These are phyloP conservation scores for Globicephala melas DNA, from an alignment of 2,113 vertebrate genomes.

Conservation along the genomic window DNA sequence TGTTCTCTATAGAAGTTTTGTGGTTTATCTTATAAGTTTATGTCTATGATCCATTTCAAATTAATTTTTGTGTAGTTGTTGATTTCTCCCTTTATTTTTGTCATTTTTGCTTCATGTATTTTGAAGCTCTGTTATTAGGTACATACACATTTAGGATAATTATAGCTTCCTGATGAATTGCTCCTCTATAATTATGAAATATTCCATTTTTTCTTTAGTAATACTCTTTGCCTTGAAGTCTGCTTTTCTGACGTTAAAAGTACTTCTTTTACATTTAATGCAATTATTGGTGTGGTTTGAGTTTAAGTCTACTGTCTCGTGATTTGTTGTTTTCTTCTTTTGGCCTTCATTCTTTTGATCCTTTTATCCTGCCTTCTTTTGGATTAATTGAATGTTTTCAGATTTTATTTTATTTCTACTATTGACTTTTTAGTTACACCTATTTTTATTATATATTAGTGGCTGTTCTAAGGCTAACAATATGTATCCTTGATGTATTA, in stretches of 20 bases:
- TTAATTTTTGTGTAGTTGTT: neutral
- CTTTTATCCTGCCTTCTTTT: neutral
- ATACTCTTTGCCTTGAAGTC: neutral
- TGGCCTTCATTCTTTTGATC: neutral
- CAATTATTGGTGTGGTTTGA: neutral
- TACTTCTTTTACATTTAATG: neutral
- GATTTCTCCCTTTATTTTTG: neutral
- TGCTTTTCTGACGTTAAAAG: constrained; percentile 4
- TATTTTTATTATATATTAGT: neutral
- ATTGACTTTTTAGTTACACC: neutral
- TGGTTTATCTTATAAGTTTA: neutral
- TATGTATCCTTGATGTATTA: neutral
- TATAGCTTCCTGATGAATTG: neutral
- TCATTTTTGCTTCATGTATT: neutral
- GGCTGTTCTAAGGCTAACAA: neutral
- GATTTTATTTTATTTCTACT: neutral
- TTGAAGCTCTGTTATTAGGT: neutral
- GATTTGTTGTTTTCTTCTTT: neutral
- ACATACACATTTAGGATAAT: neutral
- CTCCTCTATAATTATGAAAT: neutral
- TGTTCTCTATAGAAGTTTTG: neutral
- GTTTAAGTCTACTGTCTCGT: neutral
- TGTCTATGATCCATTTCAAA: neutral
- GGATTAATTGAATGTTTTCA: neutral
- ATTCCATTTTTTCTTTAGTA: neutral